Base-by-base conservation (phyloP, 2,113 vertebrate genomes). In the Myocastor coypus region DNA sequence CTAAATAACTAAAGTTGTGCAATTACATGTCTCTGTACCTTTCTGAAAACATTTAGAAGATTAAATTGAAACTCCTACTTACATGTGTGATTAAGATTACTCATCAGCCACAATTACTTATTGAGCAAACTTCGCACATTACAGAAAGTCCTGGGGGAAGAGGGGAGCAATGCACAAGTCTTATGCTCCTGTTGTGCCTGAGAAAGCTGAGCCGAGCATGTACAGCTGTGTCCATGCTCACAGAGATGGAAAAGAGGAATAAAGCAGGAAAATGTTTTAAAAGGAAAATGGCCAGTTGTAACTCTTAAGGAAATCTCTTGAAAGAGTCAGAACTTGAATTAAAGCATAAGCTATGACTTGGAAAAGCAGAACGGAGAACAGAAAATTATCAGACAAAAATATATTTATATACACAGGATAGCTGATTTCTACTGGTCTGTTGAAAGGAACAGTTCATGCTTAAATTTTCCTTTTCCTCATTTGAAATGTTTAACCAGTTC, bases 1-100 rank as follows among this genome's bases (percentile, higher is more conserved):
- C 73, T 57, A 46, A 89, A 92, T 85, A 89, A 73, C 24, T 83
- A 59, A 89, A 93, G 42, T 40, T 46, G 24, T 34, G 80, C 22
- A 13, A 34, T 5, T 32, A 68, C 4, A 9, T 92, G 57, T 9
- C 73, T 81, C 22, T 34, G 55, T 0, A n/a, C 6, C 13, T 83
- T 57, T 50, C 61, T 50, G 17, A 93, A 96, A 91, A 75, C 81
- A 73, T 37, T 88, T 66, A 77, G 83, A 30, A 87, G 90, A 81
- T 92, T 77, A 92, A 61, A 9, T 71, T 80, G 83, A 87, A 84
- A 75, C 73, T 52, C 85, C 22, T 77, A 52, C 46, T 5, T 83
- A 68, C 0, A 17, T 73, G 5, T 3, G 88, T 66, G 30, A 26
- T 55, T 94, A 90, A 90, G 32, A 80, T 24, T 94, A 3, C 4